phyloP scores from a whole-genome alignment of 2,113 vertebrate genomes.

The Anhinga rufa region DNA sequence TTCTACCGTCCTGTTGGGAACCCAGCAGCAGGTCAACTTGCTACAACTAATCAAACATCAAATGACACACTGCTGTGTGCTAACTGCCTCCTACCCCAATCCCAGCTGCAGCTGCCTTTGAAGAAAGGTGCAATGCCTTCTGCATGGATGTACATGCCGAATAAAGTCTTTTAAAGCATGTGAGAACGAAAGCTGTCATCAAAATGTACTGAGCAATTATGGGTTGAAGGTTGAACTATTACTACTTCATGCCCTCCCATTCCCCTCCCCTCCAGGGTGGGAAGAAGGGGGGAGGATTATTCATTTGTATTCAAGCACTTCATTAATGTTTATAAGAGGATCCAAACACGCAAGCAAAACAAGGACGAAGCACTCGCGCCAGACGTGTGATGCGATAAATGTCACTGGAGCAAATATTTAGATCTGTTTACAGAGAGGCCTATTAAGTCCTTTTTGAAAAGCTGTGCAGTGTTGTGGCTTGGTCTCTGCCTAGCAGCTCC shows the following conservation, averaged over 20 bases:
- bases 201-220: constrained; percentile 21
- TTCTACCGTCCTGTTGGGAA: neutral
- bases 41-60: neutral
- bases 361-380: neutral
- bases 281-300: constrained; percentile 21
- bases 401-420: constrained; percentile 57
- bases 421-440: constrained; percentile 61
- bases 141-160: neutral
- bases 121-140: constrained; percentile 36
- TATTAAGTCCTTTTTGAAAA: constrained; percentile 61
- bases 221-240: constrained; percentile 55
- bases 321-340: constrained; percentile 61
- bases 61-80: neutral
- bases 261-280: constrained; percentile 22
- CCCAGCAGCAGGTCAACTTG: neutral
- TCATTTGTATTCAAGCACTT: constrained; percentile 62
- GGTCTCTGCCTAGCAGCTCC: constrained; percentile 44
- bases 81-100: neutral
- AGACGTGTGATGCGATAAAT: constrained; percentile 42
- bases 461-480: constrained; percentile 34
- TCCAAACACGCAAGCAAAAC: constrained; percentile 57
- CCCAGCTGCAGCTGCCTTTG: constrained; percentile 25
- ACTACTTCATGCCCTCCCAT: constrained; percentile 27
- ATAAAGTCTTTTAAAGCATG: constrained; percentile 33
- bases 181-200: constrained; percentile 43